Evolutionary conservation across 1,140 invertebrate genomes (phyloP), one percentile per base, ranked within the genome.

Genomic region (Samia ricini): DNA sequence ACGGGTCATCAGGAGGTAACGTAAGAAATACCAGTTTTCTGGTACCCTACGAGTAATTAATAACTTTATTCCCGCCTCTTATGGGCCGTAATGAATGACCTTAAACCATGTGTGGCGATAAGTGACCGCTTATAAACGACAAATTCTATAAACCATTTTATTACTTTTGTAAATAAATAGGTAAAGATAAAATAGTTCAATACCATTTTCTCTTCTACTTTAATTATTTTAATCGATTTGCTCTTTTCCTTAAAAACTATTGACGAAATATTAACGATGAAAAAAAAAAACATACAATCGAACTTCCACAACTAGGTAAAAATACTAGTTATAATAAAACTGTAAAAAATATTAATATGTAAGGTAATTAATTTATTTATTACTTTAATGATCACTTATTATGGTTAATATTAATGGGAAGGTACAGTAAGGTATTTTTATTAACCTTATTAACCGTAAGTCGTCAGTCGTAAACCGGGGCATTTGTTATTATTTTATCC

Each of bases 11-110:
- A 42, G 51, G 6, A n/a, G 33, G 33, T 42, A 42, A 15, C 33
- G 12, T 48, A 54, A 21, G 48, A 68, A 71, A 63, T 57, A 21
- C 58, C 48, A 8, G 18, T 29, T 20, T 2, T 26, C 26, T 54
- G 42, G 33, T 48, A 50, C 24, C n/a, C 50, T 36, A 21, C 58
- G 67, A 18, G 12, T 48, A 51, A 66, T 68, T 68, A 68, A 66
- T 68, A 61, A 66, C 71, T 71, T 68, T 66, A 67, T 71, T 64
- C 61, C 61, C 19, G 33, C 18, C 21, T n/a, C 22, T 52, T 70
- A 70, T 56, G 54, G 48, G 10, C 58, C 18, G 20, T 66, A 69
- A 72, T 72, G 51, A 19, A 33, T 51, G 62, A 66, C 64, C 29
- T 24, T 23, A 24, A 23, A 12, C 22, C 52, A 12, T 24, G 52